Percentiles rank a stretch among this genome's conserved stretches.
phyloP scores from a whole-genome alignment of 2,888 invertebrate species.

The Vannuccia rotundouncinata region DNA sequence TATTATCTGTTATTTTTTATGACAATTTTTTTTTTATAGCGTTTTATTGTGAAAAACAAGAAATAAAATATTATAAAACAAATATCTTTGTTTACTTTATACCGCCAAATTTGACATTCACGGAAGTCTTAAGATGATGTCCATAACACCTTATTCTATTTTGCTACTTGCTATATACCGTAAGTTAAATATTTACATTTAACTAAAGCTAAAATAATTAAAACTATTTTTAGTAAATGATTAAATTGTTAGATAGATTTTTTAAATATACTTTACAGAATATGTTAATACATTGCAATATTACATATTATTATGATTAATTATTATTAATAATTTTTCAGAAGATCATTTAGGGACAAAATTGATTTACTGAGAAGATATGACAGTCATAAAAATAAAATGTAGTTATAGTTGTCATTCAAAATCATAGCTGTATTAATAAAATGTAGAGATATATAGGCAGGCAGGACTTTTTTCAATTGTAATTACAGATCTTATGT shows the following conservation, averaged over 20 bases:
- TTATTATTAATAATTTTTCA: too few relatives aligned
- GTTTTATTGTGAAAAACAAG: neutral
- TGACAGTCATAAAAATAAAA: too few relatives aligned
- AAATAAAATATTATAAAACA: neutral
- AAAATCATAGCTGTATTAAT: too few relatives aligned
- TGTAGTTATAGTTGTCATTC: too few relatives aligned
- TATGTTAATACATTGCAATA: too few relatives aligned
- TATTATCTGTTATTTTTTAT: neutral
- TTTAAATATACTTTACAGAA: too few relatives aligned
- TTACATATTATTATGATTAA: too few relatives aligned
- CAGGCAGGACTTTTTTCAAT: too few relatives aligned
- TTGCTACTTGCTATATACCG: neutral
- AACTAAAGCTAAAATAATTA: neutral
- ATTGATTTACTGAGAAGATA: too few relatives aligned
- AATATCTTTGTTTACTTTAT: neutral
- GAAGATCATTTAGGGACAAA: too few relatives aligned
- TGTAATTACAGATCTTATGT: too few relatives aligned
- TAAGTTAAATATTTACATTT: neutral
- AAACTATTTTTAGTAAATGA: neutral
- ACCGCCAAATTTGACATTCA: neutral
- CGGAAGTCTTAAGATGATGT: neutral
- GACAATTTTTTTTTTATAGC: neutral
- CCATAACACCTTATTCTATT: neutral
- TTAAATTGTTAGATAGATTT: neutral
- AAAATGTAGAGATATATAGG: too few relatives aligned